Percentiles rank a stretch among this genome's conserved stretches.
Conservation (phyloP, 2,113 vertebrate species). For the Malurus elegans region DNA sequence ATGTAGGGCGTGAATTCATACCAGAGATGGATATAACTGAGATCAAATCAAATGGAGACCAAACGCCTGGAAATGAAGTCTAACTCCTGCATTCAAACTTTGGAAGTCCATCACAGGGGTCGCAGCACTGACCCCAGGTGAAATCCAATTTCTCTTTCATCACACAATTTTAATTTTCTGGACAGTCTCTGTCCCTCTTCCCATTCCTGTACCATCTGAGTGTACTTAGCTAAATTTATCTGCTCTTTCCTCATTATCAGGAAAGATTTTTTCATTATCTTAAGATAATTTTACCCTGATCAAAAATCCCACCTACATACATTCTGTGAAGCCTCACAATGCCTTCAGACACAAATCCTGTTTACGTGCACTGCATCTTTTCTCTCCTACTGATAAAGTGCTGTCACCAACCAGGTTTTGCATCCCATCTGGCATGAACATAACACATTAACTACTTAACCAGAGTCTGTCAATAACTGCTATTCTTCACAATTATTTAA, state of each 20-base stretch:
- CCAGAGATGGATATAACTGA: not conserved
- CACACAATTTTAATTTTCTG: not conserved
- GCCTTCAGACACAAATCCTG: not conserved
- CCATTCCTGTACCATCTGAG: not conserved
- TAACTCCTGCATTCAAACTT: not conserved
- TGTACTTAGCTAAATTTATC: not conserved
- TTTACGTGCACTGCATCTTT: not conserved
- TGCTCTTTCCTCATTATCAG: not conserved
- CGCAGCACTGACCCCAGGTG: not conserved
- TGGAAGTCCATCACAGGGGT: not conserved
- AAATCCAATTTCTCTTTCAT: not conserved
- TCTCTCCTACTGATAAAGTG: not conserved
- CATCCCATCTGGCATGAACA: constrained; percentile 34
- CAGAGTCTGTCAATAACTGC: not conserved
- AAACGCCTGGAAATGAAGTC: not conserved
- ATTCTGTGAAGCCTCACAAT: constrained; percentile 37
- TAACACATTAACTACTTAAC: not conserved
- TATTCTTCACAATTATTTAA: not conserved
- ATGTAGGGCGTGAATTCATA: not conserved
- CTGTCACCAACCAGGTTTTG: not conserved
- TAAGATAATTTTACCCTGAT: not conserved
- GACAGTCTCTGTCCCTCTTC: not conserved
- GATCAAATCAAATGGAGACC: not conserved
- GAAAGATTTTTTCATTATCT: not conserved
- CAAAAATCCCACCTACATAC: constrained; percentile 49